Percentiles rank a stretch among this genome's conserved stretches.
phyloP scores from a whole-genome alignment of 2,888 invertebrate species.

The Rosalia funebris region DNA sequence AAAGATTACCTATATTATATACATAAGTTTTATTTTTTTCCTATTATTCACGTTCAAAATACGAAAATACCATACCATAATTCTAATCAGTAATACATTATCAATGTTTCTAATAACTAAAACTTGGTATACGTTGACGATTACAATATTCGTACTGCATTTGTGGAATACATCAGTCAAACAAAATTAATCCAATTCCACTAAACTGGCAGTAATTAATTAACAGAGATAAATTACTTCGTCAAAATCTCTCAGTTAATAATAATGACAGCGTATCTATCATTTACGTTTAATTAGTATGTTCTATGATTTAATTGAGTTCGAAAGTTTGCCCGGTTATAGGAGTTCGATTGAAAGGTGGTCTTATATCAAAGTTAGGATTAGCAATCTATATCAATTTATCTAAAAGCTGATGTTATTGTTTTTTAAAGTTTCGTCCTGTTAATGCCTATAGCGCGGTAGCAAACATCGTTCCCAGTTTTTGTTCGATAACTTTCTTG shows the following conservation, averaged over 20 bases:
- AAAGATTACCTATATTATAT: too few species aligned
- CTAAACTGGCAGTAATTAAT: conserved; percentile 22
- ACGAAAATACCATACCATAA: too few species aligned
- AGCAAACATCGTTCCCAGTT: too few species aligned
- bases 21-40: too few species aligned
- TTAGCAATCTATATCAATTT: background rate
- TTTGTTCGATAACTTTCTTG: too few species aligned
- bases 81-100: too few species aligned
- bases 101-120: too few species aligned
- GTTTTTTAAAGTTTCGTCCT: background rate
- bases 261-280: conserved; percentile 38
- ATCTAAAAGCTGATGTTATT: background rate
- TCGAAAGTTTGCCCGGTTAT: conserved; percentile 25
- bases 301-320: conserved; percentile 30
- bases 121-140: too few species aligned
- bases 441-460: background rate
- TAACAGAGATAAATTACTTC: conserved; percentile 18
- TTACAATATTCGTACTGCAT: too few species aligned
- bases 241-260: conserved; percentile 35
- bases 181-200: background rate
- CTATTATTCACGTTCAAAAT: too few species aligned
- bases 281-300: conserved; percentile 38
- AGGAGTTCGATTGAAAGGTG: conserved; percentile 1
- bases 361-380: background rate
- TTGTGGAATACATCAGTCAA: conserved; percentile 1